Evolutionary conservation across 2,113 vertebrate genomes (phyloP).

Genomic region (Eurystomus gularis): DNA sequence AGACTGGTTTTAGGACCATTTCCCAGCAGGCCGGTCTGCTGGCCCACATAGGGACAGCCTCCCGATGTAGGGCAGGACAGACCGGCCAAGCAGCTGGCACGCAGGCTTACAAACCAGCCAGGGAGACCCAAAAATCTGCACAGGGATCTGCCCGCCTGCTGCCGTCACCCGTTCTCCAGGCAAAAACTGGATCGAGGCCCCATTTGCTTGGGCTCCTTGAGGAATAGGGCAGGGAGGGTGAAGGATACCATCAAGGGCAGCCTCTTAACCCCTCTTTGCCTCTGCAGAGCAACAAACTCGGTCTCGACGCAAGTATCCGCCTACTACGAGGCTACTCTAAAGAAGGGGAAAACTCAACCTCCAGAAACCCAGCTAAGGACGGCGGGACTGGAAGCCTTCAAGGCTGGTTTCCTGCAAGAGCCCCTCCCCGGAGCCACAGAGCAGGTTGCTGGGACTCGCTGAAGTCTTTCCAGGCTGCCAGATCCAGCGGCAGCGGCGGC

Average conservation of each 20-base stretch:
- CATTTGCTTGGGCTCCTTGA: not conserved
- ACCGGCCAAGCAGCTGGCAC: not conserved
- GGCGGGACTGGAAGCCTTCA: not conserved
- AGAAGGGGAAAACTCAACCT: not conserved
- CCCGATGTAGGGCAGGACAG: slow-evolving; percentile 11
- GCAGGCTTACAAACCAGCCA: not conserved
- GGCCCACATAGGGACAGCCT: slow-evolving; percentile 20
- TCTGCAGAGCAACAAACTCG: not conserved
- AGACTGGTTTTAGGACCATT: not conserved
- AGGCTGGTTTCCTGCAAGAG: not conserved
- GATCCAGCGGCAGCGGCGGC: not conserved
- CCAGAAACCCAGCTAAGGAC: not conserved
- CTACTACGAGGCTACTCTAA: not conserved
- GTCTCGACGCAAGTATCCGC: rapidly evolving
- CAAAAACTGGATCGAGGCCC: slow-evolving; percentile 10
- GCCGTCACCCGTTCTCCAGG: not conserved
- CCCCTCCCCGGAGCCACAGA: not conserved
- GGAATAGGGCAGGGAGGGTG: not conserved
- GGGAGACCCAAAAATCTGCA: slow-evolving; percentile 14
- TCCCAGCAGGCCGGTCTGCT: not conserved
- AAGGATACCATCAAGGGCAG: slow-evolving; percentile 25
- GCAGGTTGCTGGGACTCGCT: not conserved
- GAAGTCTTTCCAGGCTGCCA: slow-evolving; percentile 13
- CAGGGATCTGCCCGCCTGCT: rapidly evolving
- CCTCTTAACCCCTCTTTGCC: not conserved